Base-by-base conservation (phyloP, 53 echinoderm and acorn worm species). In the Hippasteria phrygiana region DNA sequence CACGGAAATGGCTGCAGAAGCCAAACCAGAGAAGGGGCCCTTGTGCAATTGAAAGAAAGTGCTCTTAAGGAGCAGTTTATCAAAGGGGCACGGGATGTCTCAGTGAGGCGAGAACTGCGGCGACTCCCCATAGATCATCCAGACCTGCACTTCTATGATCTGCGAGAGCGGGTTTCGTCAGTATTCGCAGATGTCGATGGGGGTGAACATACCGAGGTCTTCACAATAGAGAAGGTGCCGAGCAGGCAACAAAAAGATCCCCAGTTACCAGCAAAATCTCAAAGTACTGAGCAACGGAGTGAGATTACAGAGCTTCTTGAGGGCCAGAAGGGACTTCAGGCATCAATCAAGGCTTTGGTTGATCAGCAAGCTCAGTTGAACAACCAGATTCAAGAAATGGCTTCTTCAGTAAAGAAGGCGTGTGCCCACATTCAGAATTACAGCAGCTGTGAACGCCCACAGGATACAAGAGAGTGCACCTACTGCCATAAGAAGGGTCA, bases 401-500 rank as follows among this genome's bases (percentile, higher is more conserved):
- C 66, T 1, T 12, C n/a, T 17, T 82, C 66, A 0, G 0, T 65
- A 32, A n/a, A n/a, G n/a, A n/a, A n/a, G n/a, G n/a, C n/a, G n/a
- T n/a, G n/a, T n/a, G n/a, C n/a, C n/a, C n/a, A n/a, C n/a, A n/a
- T n/a, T n/a, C 82, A 77, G 20, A 53, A 53, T 7, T 50, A 4
- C 22, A 2, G 16, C 17, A 32, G 11, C 2, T 32, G 13, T 1
- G 53, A 11, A 2, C 16, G 27, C 0, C 33, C 32, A 1, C 77
- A 31, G 34, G 37, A 77, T 33, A 5, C 36, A 28, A 77, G 36
- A 22, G 0, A 32, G n/a, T 82, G 66, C 66, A 64, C 82, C 14
- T 82, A 12, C 62, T 78, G 78, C 13, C 55, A 40, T 20, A 78
- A 78, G 42, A 31, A 39, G 22, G 55, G 78, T 5, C 78, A 78